Evolutionary conservation across 2,113 vertebrate species (phyloP).

Genomic region (Eupsittula cactorum): DNA sequence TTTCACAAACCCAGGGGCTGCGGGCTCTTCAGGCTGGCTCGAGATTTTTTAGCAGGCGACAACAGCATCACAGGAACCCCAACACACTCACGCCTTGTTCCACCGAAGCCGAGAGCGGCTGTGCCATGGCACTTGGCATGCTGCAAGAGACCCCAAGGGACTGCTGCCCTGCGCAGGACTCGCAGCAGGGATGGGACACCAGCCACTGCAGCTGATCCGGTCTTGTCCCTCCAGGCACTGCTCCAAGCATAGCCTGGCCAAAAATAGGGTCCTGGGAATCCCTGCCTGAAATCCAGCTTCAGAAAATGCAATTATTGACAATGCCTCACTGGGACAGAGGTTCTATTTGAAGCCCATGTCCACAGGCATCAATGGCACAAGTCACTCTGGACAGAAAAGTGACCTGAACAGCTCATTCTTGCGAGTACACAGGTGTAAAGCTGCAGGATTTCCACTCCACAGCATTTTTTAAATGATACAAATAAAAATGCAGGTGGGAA

Average conservation of each 20-base stretch:
- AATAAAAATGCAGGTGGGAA: not conserved
- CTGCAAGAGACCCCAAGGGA: fast-evolving
- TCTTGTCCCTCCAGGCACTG: not conserved
- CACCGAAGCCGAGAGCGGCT: fast-evolving
- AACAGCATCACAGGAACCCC: not conserved
- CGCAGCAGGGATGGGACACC: not conserved
- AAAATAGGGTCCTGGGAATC: slow-evolving; percentile 17
- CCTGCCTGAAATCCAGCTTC: not conserved
- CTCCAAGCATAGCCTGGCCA: not conserved
- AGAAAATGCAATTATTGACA: not conserved
- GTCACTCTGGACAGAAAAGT: not conserved
- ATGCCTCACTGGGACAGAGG: not conserved
- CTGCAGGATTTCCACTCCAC: not conserved
- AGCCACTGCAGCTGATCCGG: fast-evolving
- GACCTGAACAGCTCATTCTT: not conserved
- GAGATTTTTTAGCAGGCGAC: not conserved
- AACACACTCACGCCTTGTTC: not conserved
- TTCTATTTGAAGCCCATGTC: not conserved
- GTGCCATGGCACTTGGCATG: fast-evolving
- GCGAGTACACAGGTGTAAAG: not conserved
- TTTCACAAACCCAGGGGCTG: not conserved
- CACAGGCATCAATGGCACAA: fast-evolving
- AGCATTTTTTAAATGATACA: not conserved
- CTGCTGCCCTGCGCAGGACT: not conserved
- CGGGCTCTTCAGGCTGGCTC: not conserved